phyloP scores from a whole-genome alignment of 2,113 vertebrate genomes.

The Macaca nemestrina region DNA sequence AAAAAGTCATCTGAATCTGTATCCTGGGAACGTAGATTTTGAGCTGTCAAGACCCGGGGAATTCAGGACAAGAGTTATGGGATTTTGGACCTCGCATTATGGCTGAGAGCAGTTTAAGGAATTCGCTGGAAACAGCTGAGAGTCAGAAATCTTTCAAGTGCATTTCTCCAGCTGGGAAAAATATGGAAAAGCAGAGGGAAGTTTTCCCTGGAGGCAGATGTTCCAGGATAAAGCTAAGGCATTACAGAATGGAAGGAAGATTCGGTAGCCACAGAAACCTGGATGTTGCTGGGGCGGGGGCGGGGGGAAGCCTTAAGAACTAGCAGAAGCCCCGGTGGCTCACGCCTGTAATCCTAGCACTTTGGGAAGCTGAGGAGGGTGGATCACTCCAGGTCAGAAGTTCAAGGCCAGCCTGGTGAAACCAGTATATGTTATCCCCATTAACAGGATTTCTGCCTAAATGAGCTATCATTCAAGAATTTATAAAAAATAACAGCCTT shows the following conservation, averaged over 20 bases:
- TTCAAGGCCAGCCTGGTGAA: too few species aligned
- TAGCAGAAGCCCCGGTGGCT: neutral
- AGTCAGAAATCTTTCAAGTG: slow-evolving; percentile 14
- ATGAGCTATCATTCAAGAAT: too few species aligned
- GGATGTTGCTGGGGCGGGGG: neutral
- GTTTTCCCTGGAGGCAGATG: slow-evolving; percentile 22
- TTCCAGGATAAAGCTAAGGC: neutral
- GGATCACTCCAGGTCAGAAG: too few species aligned
- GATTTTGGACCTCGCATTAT: neutral
- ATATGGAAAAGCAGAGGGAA: neutral
- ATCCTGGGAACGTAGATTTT: neutral
- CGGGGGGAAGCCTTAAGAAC: neutral
- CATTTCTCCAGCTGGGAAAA: neutral
- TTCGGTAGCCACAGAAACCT: neutral
- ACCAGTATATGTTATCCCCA: too few species aligned
- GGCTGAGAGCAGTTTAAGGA: neutral
- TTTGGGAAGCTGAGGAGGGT: too few species aligned
- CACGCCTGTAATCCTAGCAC: too few species aligned
- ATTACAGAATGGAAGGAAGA: neutral
- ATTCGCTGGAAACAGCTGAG: neutral
- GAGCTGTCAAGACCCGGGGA: neutral
- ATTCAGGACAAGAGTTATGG: neutral
- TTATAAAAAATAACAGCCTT: too few species aligned
- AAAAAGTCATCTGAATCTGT: neutral
- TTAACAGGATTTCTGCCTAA: too few species aligned